Percentiles rank a stretch among this genome's conserved stretches.
Conservation (phyloP, 2,888 invertebrate genomes). For the Cerastis rubricosa region DNA sequence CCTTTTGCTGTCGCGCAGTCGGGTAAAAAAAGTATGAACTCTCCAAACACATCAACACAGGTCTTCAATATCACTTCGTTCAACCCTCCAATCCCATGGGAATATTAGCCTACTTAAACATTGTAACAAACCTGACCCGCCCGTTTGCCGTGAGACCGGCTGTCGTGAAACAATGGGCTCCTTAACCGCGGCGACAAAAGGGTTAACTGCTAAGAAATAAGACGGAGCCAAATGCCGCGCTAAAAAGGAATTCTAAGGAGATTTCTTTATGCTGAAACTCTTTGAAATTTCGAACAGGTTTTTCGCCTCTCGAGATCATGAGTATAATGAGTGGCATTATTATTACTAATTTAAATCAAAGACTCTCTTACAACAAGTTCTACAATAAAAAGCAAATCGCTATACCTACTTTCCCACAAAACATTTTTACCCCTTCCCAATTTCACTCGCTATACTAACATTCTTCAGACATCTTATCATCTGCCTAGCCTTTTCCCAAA, state of each 20-base stretch:
- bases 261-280: slow-evolving; percentile 21
- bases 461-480: too few species aligned
- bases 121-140: slow-evolving; percentile 80
- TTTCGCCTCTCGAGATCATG: not conserved
- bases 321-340: not conserved
- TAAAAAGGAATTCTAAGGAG: slow-evolving; percentile 55
- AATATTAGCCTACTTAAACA: slow-evolving; percentile 84
- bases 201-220: slow-evolving; percentile 78
- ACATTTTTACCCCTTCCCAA: not conserved
- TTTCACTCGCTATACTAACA: not conserved
- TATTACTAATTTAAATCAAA: not conserved
- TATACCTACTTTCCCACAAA: not conserved
- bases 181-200: slow-evolving; percentile 76
- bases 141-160: slow-evolving; percentile 84
- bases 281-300: slow-evolving; percentile 11
- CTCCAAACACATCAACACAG: slow-evolving; percentile 39
- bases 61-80: slow-evolving; percentile 37
- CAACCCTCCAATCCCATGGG: slow-evolving; percentile 77
- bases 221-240: slow-evolving; percentile 64
- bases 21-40: slow-evolving; percentile 1
- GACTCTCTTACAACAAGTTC: not conserved
- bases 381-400: not conserved
- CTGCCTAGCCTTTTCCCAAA: too few species aligned
- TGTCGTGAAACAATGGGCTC: slow-evolving; percentile 78
- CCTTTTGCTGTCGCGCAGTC: not conserved